Base-by-base conservation (phyloP, 2,888 invertebrate genomes). In the Eristalis pertinax region DNA sequence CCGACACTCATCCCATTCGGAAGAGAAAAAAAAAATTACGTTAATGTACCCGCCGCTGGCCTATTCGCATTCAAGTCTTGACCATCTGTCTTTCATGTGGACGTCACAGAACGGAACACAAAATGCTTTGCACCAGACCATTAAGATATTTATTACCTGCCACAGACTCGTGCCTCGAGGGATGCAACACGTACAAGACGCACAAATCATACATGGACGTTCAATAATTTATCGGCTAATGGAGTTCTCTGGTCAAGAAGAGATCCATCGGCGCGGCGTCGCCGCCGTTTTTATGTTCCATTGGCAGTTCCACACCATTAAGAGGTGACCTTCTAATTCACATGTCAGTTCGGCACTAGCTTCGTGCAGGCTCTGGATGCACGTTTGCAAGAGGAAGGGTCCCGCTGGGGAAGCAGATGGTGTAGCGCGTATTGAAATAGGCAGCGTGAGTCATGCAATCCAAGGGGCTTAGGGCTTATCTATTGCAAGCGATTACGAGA, bases 151-250 rank as follows among this genome's bases (percentile, higher is more conserved):
- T 60, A 60, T 60, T 60, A 60, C 60, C 26, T 60, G 60, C 26
- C 19, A 50, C 50, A 19, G 50, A 19, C 19, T 19, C 50, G 19
- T 19, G 2, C 50, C 56, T 13, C 26, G 11, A 41, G 67, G 43
- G 19, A 68, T 32, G 62, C 50, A 32, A 24, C 76, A 76, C 76
- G 76, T 62, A 62, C 22, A 32, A 76, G 68, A 69, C 76, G 43
- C 76, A 69, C 77, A 77, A 77, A 77, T 77, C 77, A 77, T 24
- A 63, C 35, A 43, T 19, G 35, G 69, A 38, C 22, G 63, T 50
- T 19, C 69, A 69, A 63, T 63, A 38, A 77, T 77, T 50, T 69
- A 15, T 43, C 38, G 63, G 24, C 35, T 77, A 56, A 77, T 63
- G 69, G 50, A 35, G 56, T 43, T 13, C 69, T 38, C 35, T 69